A percentile compares a stretch with the other conserved stretches of the same genome.
phyloP scores from a whole-genome alignment of 1,140 invertebrate species.

The Drosophila leontia region DNA sequence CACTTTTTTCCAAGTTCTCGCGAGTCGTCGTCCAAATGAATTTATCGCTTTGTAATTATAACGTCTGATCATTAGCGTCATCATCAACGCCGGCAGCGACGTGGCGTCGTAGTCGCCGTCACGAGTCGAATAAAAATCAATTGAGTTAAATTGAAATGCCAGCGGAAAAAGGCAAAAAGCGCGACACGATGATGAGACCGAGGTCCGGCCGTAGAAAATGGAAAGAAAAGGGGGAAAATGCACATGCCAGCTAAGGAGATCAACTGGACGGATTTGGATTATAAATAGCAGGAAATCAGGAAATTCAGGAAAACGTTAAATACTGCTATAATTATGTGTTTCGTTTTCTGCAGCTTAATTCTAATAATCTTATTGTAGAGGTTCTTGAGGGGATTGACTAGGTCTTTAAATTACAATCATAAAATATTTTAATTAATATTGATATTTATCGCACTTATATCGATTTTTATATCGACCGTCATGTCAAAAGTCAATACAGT shows the following conservation, averaged over 20 bases:
- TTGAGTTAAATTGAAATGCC: slow-evolving; percentile 73
- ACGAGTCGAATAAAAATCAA: slow-evolving; percentile 75
- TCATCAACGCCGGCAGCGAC: slow-evolving; percentile 11
- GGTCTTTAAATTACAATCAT: neutral
- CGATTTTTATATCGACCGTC: no score
- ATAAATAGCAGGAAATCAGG: slow-evolving; percentile 1
- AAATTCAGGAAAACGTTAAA: neutral
- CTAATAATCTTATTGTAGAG: neutral
- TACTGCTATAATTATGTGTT: neutral
- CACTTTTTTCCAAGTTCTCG: slow-evolving; percentile 10
- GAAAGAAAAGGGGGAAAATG: neutral
- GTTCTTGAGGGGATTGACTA: neutral
- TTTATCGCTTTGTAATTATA: slow-evolving; percentile 74
- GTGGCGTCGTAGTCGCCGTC: slow-evolving; percentile 36
- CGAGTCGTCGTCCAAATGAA: slow-evolving; percentile 53
- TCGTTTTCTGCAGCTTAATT: neutral
- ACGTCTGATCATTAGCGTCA: slow-evolving; percentile 71
- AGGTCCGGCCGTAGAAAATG: neutral
- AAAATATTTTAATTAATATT: no score
- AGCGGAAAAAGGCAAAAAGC: slow-evolving; percentile 18
- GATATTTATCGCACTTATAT: no score
- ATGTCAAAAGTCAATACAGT: no score
- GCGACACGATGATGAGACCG: slow-evolving; percentile 2
- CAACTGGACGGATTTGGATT: neutral
- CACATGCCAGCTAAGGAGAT: slow-evolving; percentile 1